phyloP scores from a whole-genome alignment of 2,888 invertebrate genomes.

The Xylota segnis region DNA sequence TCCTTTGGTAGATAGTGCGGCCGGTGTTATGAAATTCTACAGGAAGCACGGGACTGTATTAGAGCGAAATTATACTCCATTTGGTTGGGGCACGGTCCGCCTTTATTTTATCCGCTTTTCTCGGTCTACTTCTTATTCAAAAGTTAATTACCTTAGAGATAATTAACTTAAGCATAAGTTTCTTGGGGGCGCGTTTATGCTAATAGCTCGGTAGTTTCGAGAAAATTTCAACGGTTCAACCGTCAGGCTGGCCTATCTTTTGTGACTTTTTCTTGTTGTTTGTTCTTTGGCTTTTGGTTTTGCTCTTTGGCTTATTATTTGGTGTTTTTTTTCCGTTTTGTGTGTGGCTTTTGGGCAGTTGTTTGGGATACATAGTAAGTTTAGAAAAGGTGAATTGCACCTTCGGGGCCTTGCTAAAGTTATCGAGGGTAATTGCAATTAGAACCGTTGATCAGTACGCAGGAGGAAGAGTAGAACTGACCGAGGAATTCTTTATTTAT shows the following conservation, averaged over 20 bases:
- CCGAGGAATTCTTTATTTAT: background rate
- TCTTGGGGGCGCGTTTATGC: conserved; percentile 71
- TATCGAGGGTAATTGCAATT: conserved; percentile 66
- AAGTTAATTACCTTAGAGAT: conserved; percentile 76
- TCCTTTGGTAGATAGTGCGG: conserved; percentile 15
- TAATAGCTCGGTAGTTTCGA: conserved; percentile 67
- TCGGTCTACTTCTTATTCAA: conserved; percentile 71
- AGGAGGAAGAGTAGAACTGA: background rate
- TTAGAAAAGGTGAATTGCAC: conserved; percentile 55
- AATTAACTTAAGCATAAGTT: conserved; percentile 77
- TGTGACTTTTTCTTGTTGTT: conserved; percentile 16
- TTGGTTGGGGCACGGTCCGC: conserved; percentile 43
- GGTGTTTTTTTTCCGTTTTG: no score
- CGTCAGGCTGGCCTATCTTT: conserved; percentile 48
- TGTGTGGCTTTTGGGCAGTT: conserved; percentile 15
- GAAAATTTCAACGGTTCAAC: conserved; percentile 28
- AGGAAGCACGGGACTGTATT: conserved; percentile 45
- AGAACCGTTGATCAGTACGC: conserved; percentile 35
- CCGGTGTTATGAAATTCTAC: conserved; percentile 55
- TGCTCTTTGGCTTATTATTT: conserved; percentile 19
- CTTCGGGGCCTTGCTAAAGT: conserved; percentile 49
- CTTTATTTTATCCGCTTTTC: conserved; percentile 65
- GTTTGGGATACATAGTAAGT: conserved; percentile 22
- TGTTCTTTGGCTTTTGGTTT: background rate
- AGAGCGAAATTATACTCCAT: conserved; percentile 53